Percentiles rank a stretch among this genome's conserved stretches.
phyloP scores from a whole-genome alignment of 1,140 invertebrate genomes.

The Plectus sambesii region DNA sequence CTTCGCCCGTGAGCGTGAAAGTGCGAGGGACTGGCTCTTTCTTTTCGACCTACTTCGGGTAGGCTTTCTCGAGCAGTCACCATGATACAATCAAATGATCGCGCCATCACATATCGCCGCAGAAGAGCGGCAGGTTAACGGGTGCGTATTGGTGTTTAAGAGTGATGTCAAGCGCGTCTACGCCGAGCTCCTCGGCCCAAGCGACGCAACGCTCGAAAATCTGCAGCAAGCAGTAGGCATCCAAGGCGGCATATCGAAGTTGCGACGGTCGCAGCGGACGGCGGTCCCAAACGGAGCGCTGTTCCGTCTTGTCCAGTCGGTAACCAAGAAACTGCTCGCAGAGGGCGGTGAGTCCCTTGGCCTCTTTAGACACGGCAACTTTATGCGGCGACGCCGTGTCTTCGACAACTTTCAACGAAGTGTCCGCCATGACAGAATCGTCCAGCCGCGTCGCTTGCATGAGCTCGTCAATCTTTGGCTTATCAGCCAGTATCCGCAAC shows the following conservation, averaged over 20 bases:
- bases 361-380: too few species aligned
- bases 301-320: conserved; percentile 29
- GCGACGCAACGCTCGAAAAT: conserved; percentile 19
- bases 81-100: too few species aligned
- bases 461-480: too few species aligned
- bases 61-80: too few species aligned
- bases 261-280: conserved; percentile 25
- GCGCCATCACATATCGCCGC: conserved; percentile 11
- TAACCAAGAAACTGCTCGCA: conserved; percentile 17
- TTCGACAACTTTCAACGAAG: too few species aligned
- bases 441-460: too few species aligned
- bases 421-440: too few species aligned
- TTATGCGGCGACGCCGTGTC: too few species aligned
- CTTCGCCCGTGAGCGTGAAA: too few species aligned
- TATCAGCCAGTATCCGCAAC: too few species aligned
- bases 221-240: conserved; percentile 27
- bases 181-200: conserved; percentile 13
- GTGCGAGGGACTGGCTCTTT: too few species aligned
- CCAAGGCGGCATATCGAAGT: conserved; percentile 28
- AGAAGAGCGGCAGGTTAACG: conserved; percentile 17
- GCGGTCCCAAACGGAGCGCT: conserved; percentile 29
- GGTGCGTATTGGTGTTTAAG: conserved; percentile 8
- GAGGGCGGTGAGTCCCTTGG: conserved; percentile 16
- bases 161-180: conserved; percentile 10
- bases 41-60: too few species aligned